Evolutionary conservation across 1,140 invertebrate species (phyloP).

Genomic region (Aporrectodea caliginosa): DNA sequence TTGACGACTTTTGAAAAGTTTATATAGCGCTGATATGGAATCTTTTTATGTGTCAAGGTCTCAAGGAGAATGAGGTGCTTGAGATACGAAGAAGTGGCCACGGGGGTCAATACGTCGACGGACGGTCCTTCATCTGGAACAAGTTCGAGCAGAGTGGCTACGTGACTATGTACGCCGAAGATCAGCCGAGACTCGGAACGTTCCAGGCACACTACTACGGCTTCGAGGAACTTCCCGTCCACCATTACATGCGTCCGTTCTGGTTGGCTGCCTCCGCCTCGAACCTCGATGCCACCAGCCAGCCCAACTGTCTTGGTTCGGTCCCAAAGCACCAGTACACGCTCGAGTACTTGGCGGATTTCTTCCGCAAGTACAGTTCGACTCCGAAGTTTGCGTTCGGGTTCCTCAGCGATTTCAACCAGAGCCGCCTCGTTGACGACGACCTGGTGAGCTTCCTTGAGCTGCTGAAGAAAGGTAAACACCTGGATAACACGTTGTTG

Average conservation of each 20-base stretch:
- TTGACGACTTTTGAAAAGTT: too few species aligned
- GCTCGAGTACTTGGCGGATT: constrained; percentile 64
- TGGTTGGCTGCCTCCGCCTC: constrained; percentile 53
- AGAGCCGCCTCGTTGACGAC: constrained; percentile 72
- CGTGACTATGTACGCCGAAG: constrained; percentile 49
- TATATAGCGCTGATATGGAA: too few species aligned
- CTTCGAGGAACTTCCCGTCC: constrained; percentile 38
- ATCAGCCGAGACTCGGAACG: constrained; percentile 43
- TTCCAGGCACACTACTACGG: constrained; percentile 35
- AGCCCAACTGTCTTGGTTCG: constrained; percentile 68
- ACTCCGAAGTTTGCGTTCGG: constrained; percentile 77
- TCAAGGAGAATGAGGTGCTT: constrained; percentile 44
- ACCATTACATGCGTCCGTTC: constrained; percentile 52
- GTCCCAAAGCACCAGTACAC: constrained; percentile 68
- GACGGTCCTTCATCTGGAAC: constrained; percentile 47
- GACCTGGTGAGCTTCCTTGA: constrained; percentile 65
- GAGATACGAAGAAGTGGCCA: constrained; percentile 32
- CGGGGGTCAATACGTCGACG: constrained; percentile 36
- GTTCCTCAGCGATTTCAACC: constrained; percentile 84
- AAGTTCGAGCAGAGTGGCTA: constrained; percentile 42
- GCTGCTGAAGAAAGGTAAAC: constrained; percentile 36
- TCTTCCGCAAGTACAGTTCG: constrained; percentile 63
- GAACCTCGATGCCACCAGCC: constrained; percentile 41
- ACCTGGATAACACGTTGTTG: constrained; percentile 53
- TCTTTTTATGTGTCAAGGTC: too few species aligned